Base-by-base conservation (phyloP, 2,113 vertebrate genomes). In the Numida meleagris region DNA sequence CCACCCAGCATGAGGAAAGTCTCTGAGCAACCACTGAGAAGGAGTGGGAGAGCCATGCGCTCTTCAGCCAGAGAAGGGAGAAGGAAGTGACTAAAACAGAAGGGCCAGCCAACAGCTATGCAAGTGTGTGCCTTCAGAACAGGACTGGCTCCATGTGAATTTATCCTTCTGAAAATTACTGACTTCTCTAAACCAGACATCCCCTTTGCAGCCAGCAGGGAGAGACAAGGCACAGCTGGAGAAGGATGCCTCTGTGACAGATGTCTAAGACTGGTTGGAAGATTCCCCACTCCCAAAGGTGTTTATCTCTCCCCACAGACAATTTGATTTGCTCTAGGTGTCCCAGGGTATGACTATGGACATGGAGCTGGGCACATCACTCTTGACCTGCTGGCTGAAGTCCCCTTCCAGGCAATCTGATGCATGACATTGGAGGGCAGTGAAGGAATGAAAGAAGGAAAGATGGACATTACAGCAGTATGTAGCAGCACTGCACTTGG, bases 1-100 rank as follows among this genome's bases (percentile, higher is more conserved):
- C 15, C 0, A 0, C 31, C 5, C 31, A 58, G 19, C 2, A 0
- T 33, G 25, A 79, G 55, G 45, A 46, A 92, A 67, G 14, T 27
- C 86, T 91, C 90, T 51, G 58, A 92, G 31, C 34, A 94, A 51
- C 15, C 48, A 72, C 11, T 1, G 8, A 62, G 85, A 59, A 94
- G 57, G 43, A 50, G 21, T 21, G 70, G 46, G 23, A 79, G 16
- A 83, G 14, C 25, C 24, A 33, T n/a, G 12, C 29, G 31, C 31
- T 68, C 48, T 65, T 61, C 70, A 89, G 12, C 16, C 58, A 62
- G 67, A 67, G n/a, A 65, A 18, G 21, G 5, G 27, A 90, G 70
- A 46, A 79, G 38, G 67, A 73, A 74, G 62, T 82, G 58, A 76
- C 50, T 82, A 76, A 91, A 93, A 82, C 24, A 45, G 65, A 82